phyloP scores from a whole-genome alignment of 2,888 invertebrate species.

The Lamellibrachia columna region DNA sequence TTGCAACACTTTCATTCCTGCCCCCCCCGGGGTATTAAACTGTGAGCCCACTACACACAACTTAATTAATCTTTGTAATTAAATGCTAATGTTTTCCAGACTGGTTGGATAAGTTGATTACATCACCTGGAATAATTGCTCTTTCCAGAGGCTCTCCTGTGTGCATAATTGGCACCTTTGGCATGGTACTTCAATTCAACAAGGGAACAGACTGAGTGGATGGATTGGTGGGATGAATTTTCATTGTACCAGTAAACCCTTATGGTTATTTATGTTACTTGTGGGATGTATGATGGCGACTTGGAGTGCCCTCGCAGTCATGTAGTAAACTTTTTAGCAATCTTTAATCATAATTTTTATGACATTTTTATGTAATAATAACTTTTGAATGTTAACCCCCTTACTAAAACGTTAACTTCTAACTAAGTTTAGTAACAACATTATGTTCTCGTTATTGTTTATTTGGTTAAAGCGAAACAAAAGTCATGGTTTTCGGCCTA shows the following conservation, averaged over 20 bases:
- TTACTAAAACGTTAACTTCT: no score
- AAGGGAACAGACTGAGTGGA: background rate
- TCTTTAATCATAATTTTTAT: no score
- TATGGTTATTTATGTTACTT: background rate
- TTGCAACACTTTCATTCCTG: background rate
- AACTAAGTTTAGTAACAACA: background rate
- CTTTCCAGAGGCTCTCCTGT: background rate
- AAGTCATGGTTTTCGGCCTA: no score
- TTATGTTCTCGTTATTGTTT: background rate
- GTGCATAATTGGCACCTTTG: background rate
- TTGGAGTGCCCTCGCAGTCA: background rate
- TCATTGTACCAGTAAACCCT: background rate
- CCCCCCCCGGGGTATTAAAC: background rate
- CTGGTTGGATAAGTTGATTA: background rate
- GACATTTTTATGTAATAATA: no score
- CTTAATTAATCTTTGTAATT: conserved; percentile 9
- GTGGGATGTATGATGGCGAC: background rate
- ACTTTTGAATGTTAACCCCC: no score
- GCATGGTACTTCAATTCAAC: background rate
- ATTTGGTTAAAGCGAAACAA: no score
- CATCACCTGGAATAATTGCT: background rate
- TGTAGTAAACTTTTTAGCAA: background rate
- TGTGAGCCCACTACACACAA: background rate
- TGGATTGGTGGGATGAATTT: background rate
- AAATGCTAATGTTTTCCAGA: background rate